These are phyloP conservation scores for Cheilosia scutellata DNA, from an alignment of 2,888 invertebrate species.

Conservation along the genomic window DNA sequence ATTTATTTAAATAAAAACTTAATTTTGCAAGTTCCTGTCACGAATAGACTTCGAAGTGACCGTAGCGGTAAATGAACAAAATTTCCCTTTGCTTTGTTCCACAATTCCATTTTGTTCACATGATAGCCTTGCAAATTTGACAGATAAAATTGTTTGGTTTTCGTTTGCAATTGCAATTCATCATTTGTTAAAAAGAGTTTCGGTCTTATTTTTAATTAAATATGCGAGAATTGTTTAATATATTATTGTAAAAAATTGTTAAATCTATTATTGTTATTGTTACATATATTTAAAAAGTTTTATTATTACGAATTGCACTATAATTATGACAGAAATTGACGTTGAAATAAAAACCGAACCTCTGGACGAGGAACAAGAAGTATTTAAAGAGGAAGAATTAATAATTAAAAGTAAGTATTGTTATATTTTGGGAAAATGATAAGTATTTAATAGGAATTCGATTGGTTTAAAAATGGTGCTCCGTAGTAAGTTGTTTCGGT, in stretches of 20 bases:
- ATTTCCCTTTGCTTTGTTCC: background rate
- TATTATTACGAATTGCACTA: background rate
- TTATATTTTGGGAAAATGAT: background rate
- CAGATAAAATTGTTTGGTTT: background rate
- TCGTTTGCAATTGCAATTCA: background rate
- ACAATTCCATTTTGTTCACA: background rate
- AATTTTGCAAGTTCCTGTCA: background rate
- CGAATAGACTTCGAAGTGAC: background rate
- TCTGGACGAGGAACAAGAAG: constrained; percentile 43
- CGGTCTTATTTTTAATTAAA: background rate
- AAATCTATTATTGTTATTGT: too few relatives aligned
- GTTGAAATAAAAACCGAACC: constrained; percentile 65
- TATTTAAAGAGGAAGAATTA: constrained; percentile 48
- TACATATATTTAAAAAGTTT: background rate
- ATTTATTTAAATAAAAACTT: background rate
- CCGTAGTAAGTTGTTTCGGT: background rate
- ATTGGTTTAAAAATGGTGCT: background rate
- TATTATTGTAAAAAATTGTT: too few relatives aligned
- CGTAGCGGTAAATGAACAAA: background rate
- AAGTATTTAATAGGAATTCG: background rate
- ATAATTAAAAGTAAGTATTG: constrained; percentile 58
- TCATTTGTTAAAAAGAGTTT: background rate
- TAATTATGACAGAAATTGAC: background rate
- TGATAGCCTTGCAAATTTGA: background rate
- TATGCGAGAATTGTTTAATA: too few relatives aligned